Base-by-base conservation (phyloP, 2,113 vertebrate genomes). In the Siniperca knerii region DNA sequence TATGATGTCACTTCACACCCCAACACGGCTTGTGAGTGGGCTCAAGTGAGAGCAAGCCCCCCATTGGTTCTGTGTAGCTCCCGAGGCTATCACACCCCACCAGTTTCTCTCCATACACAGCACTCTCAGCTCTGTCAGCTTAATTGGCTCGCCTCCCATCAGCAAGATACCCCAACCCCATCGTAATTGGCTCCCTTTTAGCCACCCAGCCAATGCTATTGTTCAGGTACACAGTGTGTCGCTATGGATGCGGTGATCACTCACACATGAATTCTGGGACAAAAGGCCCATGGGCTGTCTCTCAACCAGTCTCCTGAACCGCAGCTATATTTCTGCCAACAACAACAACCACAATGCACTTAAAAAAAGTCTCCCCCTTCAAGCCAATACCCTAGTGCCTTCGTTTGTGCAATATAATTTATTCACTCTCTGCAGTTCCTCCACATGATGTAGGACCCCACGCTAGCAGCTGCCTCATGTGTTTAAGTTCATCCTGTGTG, bases 131-230 rank as follows among this genome's bases (percentile, higher is more conserved):
- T 93, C 91, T 82, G 89, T 94, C 93, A 93, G 92, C 91, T 93
- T 96, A 95, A 96, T 95, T 96, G 94, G 94, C 94, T 90, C 48
- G 8, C 91, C 89, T 96, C 94, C 94, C 92, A 91, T 95, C 85
- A 91, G 91, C 81, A 58, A 94, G 79, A 92, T 88, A 90, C 90
- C 89, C 92, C 74, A 83, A 77, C 92, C 84, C 77, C 77, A 79
- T 94, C 81, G 83, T 95, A 96, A 95, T 95, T 95, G 95, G 92
- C 91, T 94, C 77, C 84, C 89, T 93, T 92, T 93, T 90, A 94
- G 90, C 86, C 72, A 81, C 81, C 77, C 86, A 83, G 88, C 89
- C 92, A 91, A 90, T 94, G 89, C 87, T 84, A 94, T 95, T 96
- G 94, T 95, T 93, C 70, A 87, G 92, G 89, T 90, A 82, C 90